phyloP scores from a whole-genome alignment of 1,140 invertebrate species.

The Hycleus phaleratus region DNA sequence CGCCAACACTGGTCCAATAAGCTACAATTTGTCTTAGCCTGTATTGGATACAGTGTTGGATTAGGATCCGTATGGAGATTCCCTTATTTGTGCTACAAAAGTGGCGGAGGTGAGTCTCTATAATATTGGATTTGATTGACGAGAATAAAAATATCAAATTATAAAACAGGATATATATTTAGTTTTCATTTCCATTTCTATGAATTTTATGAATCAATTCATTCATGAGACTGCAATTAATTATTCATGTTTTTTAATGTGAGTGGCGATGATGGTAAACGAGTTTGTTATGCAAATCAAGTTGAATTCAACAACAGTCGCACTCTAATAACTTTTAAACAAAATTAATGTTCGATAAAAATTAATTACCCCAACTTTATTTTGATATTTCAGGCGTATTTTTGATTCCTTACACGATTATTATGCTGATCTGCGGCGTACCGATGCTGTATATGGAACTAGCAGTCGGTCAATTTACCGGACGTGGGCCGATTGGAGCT shows the following conservation, averaged over 20 bases:
- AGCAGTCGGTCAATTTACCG: slow-evolving; percentile 72
- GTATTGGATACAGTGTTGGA: slow-evolving; percentile 86
- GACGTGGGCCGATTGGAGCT: slow-evolving; percentile 72
- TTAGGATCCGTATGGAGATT: slow-evolving; percentile 88
- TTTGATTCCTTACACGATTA: slow-evolving; percentile 75
- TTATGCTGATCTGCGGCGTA: slow-evolving; percentile 69
- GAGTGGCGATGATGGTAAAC: neutral
- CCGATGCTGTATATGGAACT: slow-evolving; percentile 81
- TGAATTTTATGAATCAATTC: neutral
- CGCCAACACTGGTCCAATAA: slow-evolving; percentile 83
- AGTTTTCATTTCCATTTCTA: neutral
- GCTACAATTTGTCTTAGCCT: slow-evolving; percentile 82
- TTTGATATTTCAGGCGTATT: slow-evolving; percentile 62
- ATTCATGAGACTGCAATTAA: neutral
- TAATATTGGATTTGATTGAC: neutral
- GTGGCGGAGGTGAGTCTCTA: slow-evolving; percentile 62
- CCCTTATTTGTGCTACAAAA: slow-evolving; percentile 77
- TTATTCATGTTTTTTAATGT: neutral
- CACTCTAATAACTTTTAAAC: no score
- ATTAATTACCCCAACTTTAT: neutral
- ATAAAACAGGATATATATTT: neutral
- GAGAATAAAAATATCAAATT: neutral
- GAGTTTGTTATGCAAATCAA: no score
- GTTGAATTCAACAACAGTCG: no score
- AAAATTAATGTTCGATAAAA: no score